These are phyloP conservation scores for Coenobita brevimanus DNA, from an alignment of 1,140 invertebrate genomes.

Conservation along the genomic window DNA sequence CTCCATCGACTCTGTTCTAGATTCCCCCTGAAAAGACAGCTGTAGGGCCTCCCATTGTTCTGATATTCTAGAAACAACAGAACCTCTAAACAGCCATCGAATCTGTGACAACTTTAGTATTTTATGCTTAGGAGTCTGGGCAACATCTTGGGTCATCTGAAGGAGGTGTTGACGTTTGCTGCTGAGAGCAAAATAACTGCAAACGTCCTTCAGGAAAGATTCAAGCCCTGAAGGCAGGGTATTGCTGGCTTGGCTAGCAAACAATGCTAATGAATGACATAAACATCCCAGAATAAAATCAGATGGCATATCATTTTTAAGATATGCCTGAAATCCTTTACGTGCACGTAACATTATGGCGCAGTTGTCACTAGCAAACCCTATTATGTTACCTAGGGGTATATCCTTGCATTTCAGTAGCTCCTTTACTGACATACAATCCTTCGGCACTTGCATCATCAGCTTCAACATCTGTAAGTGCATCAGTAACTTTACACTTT, in stretches of 20 bases:
- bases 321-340: conserved; percentile 34
- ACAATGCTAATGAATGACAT: conserved; percentile 58
- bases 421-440: conserved; percentile 20
- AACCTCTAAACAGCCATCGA: not conserved
- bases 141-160: conserved; percentile 21
- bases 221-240: not conserved
- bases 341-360: conserved; percentile 32
- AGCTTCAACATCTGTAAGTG: conserved; percentile 46
- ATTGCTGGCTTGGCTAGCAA: conserved; percentile 38
- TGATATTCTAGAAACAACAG: not conserved
- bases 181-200: conserved; percentile 8
- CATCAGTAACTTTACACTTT: not conserved
- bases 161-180: conserved; percentile 9
- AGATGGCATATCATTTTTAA: conserved; percentile 28
- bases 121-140: conserved; percentile 23
- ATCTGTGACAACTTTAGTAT: conserved; percentile 28
- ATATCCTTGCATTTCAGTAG: conserved; percentile 42
- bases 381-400: conserved; percentile 62
- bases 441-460: conserved; percentile 40
- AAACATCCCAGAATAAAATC: conserved; percentile 50
- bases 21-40: conserved; percentile 10
- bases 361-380: conserved; percentile 50
- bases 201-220: conserved; percentile 19
- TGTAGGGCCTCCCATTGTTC: conserved; percentile 13
- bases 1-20: not conserved